Evolutionary conservation across 2,797 vertebrate genomes (phyloP).

Genomic region (Acanthiza pusilla): DNA sequence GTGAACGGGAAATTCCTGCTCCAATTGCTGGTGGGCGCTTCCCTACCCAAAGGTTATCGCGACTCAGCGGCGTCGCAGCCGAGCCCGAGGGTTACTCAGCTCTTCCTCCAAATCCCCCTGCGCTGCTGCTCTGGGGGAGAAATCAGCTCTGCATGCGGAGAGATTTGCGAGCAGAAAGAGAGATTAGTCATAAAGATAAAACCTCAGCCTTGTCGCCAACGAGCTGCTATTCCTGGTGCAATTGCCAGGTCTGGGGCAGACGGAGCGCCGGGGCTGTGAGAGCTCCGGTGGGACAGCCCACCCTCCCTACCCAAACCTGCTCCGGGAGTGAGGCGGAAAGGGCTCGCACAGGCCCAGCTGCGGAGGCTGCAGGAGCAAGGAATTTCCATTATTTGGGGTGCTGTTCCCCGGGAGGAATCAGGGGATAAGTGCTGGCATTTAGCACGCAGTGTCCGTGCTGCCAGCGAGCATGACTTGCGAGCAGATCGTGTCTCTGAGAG

Average conservation of each 20-base stretch:
- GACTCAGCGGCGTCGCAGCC: background rate
- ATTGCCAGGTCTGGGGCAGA: background rate
- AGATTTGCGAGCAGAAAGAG: background rate
- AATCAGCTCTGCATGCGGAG: background rate
- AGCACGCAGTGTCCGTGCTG: background rate
- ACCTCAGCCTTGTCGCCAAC: background rate
- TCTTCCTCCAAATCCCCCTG: background rate
- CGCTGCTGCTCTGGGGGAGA: background rate
- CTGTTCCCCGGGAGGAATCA: background rate
- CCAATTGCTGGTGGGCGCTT: fast-evolving
- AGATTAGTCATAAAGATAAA: conserved; percentile 44
- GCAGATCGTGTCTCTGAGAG: no score
- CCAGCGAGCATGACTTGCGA: background rate
- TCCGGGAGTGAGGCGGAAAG: background rate
- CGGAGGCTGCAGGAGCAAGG: background rate
- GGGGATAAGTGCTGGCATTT: background rate
- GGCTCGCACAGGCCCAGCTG: background rate
- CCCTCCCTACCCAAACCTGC: background rate
- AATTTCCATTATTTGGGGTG: fast-evolving
- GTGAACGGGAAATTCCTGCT: background rate
- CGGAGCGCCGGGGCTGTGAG: background rate
- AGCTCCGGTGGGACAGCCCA: background rate
- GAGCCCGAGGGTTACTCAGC: background rate
- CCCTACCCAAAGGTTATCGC: background rate
- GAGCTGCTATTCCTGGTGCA: conserved; percentile 22